Evolutionary conservation across 2,888 invertebrate species (phyloP).

Genomic region (Cataglyphis albicans): DNA sequence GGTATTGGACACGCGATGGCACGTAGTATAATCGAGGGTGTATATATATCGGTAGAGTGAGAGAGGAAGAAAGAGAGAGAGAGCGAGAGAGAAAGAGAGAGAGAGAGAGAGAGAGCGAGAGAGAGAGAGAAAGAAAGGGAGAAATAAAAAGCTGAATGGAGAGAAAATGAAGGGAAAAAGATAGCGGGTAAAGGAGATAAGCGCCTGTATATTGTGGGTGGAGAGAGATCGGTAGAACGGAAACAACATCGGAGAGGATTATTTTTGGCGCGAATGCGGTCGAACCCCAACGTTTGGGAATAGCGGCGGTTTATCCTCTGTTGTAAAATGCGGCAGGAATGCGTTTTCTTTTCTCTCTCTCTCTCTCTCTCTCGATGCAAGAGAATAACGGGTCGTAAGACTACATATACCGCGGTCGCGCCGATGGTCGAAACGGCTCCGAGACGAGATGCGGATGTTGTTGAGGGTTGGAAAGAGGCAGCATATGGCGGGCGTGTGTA

Average conservation of each 20-base stretch:
- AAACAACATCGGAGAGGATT: conserved; percentile 28
- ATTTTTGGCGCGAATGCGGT: conserved; percentile 34
- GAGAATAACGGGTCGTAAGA: conserved; percentile 76
- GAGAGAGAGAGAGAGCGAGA: too few relatives aligned
- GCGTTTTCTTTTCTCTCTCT: conserved; percentile 54
- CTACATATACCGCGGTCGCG: neutral
- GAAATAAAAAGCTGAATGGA: conserved; percentile 12
- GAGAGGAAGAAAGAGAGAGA: too few relatives aligned
- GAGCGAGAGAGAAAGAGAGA: too few relatives aligned
- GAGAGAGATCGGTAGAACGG: neutral
- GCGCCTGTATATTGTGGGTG: neutral
- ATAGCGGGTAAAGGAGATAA: conserved; percentile 18
- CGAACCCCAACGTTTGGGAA: conserved; percentile 36
- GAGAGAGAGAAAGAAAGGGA: neutral
- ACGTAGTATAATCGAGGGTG: conserved; percentile 11
- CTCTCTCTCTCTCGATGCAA: conserved; percentile 54
- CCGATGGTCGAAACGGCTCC: neutral
- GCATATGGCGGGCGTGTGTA: conserved; percentile 76
- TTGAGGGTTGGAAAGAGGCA: conserved; percentile 58
- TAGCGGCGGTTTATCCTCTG: conserved; percentile 70
- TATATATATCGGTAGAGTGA: conserved; percentile 5
- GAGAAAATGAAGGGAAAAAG: conserved; percentile 34
- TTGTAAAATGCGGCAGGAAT: conserved; percentile 73
- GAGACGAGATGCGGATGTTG: neutral
- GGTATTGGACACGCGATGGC: conserved; percentile 33